Conservation (phyloP, 2,888 invertebrate genomes). For the Sphaeridia pumilis region DNA sequence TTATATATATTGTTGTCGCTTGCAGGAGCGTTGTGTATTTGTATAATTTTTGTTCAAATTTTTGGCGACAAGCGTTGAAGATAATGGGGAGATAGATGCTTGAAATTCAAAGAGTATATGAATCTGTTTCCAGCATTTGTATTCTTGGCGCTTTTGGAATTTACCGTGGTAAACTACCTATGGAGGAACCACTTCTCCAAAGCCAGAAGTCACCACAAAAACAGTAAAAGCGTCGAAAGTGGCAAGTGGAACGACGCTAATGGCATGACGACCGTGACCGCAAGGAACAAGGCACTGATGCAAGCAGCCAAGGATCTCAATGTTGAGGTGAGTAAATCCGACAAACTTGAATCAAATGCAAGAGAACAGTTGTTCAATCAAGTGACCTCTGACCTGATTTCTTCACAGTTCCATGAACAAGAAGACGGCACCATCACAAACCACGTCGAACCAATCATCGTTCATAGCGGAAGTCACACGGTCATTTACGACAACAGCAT, state of each 20-base stretch:
- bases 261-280: too few species aligned
- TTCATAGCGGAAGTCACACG: conserved; percentile 18
- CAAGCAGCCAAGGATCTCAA: conserved; percentile 4
- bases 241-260: conserved; percentile 7
- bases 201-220: not conserved
- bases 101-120: too few species aligned
- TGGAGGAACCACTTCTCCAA: conserved; percentile 21
- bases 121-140: conserved; percentile 40
- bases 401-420: conserved; percentile 12
- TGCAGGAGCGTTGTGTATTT: too few species aligned
- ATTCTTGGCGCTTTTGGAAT: conserved; percentile 43
- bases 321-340: not conserved
- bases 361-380: not conserved
- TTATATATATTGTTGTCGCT: too few species aligned
- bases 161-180: conserved; percentile 38
- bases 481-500: not conserved
- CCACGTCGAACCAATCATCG: conserved; percentile 28
- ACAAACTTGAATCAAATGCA: not conserved
- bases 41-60: too few species aligned
- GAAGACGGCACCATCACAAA: conserved; percentile 22
- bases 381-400: too few species aligned
- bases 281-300: conserved; percentile 13
- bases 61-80: too few species aligned
- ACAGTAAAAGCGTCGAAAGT: not conserved
- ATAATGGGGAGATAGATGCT: too few species aligned